Base-by-base conservation (phyloP, 2,113 vertebrate genomes). In the Bubo blakistoni region DNA sequence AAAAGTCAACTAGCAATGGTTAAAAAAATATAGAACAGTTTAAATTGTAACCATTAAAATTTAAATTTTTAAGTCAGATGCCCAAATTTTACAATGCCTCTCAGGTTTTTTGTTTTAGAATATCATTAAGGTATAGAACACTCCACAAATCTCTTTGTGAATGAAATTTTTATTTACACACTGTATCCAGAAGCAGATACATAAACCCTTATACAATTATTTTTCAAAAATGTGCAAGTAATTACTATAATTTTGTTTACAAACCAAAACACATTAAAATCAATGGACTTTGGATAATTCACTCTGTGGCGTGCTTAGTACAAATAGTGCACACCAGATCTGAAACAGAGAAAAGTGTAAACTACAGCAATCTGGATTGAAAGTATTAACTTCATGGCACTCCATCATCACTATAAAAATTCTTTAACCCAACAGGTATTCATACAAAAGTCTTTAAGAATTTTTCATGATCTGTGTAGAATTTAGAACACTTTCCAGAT, bases 201-300 rank as follows among this genome's bases (percentile, higher is more conserved):
- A 99, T 99, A 99, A 98, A 98, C 98, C 98, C 97, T 98, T 98
- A 98, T 99, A 98, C 97, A 99, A 99, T 98, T 98, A 98, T 99
- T 99, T 99, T 98, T 98, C 98, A 98, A 99, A 99, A 99, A 99
- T 99, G 99, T 99, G 99, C 99, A 99, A 99, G 99, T 99, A 99
- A 99, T 99, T 98, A 99, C 98, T 98, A 98, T 98, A 98, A 98
- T 98, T 98, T 98, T 97, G 97, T 97, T 97, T 98, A 97, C 98
- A 97, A 98, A 98, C 97, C 98, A 98, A 98, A 98, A 98, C 98
- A 98, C 98, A 95, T 98, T 98, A 98, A 98, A 99, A 98, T 98
- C 96, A 98, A 98, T 98, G 98, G 98, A 99, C 98, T 99, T 99
- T 99, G 98, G 98, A 98, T 98, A 98, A 98, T 98, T 98, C 97